Base-by-base conservation (phyloP, 2,797 vertebrate genomes). In the Sebastes alutus region DNA sequence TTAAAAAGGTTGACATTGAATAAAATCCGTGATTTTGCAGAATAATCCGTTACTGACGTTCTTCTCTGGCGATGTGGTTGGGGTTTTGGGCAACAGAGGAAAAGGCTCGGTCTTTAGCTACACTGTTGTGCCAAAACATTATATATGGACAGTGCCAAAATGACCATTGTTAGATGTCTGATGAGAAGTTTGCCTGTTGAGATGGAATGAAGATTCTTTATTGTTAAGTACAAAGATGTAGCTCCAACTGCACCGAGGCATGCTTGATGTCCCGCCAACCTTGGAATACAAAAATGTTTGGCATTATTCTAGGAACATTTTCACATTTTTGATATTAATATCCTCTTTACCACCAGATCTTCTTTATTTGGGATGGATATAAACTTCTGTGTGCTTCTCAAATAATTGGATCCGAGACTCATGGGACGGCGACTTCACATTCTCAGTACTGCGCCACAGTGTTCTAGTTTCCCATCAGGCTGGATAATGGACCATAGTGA, bases 391-490 rank as follows among this genome's bases (percentile, higher is more conserved):
- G 55, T 46, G 52, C 46, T 83, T 77, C 66, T 81, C n/a, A 69
- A 68, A 85, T 81, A 69, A 85, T 58, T 87, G 35, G 66, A 85
- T 82, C 46, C 49, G 29, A 32, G 56, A 74, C 77, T 82, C 27
- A 29, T 27, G 79, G 52, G 87, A 87, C 62, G 12, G 33, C 67
- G 62, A 86, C 49, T 73, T 80, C 58, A 42, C 69, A 82, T 82
- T 89, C 75, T 86, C 77, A 69, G 61, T 49, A 13, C 75, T 77
- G 56, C 30, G 70, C 77, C 72, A 75, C 63, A 30, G 68, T 82
- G 86, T 87, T 86, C 84, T 54, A 81, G 67, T 89, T 92, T 90
- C 84, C 82, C 72, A 85, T 83, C 84, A 83, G 74, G 64, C 61
- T 85, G 62, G 78, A 90, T 87, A 92, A 91, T 89, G 82, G 75